phyloP scores from a whole-genome alignment of 2,113 vertebrate species.

The Electrona antarctica region DNA sequence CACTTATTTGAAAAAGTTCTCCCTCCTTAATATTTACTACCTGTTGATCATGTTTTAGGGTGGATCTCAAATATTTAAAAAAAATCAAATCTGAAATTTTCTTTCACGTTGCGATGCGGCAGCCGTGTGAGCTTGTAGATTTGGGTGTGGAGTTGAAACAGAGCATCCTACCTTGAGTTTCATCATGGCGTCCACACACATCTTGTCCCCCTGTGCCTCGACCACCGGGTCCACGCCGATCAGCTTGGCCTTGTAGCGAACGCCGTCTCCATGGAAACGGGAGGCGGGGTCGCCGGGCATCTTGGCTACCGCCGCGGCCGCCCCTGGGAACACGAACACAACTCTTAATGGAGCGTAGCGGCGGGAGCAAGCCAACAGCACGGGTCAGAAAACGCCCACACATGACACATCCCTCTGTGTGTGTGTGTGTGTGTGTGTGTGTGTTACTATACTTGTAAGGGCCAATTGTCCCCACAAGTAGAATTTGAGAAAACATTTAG shows the following conservation, averaged over 20 bases:
- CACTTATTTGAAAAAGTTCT: too few species aligned
- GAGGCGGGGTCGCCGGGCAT: constrained; percentile 11
- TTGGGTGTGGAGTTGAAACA: too few species aligned
- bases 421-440: constrained; percentile 14
- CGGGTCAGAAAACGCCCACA: not conserved
- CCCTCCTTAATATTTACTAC: too few species aligned
- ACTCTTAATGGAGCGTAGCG: not conserved
- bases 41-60: too few species aligned
- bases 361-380: constrained; percentile 4
- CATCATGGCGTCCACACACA: constrained; percentile 98
- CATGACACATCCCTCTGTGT: not conserved
- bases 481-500: too few species aligned
- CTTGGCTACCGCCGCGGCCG: constrained; percentile 4
- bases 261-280: constrained; percentile 77
- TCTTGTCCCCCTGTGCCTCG: constrained; percentile 88
- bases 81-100: too few species aligned
- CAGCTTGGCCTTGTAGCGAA: constrained; percentile 85
- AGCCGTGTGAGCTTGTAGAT: too few species aligned
- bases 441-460: too few species aligned
- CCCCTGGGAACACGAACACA: constrained; percentile 38
- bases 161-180: constrained; percentile 88
- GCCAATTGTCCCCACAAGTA: too few species aligned
- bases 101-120: too few species aligned
- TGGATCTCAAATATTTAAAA: too few species aligned
- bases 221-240: constrained; percentile 91